Percentiles rank a stretch among this genome's conserved stretches.
Evolutionary conservation across 2,888 invertebrate genomes (phyloP).

Genomic region (Plagodis dolabraria): DNA sequence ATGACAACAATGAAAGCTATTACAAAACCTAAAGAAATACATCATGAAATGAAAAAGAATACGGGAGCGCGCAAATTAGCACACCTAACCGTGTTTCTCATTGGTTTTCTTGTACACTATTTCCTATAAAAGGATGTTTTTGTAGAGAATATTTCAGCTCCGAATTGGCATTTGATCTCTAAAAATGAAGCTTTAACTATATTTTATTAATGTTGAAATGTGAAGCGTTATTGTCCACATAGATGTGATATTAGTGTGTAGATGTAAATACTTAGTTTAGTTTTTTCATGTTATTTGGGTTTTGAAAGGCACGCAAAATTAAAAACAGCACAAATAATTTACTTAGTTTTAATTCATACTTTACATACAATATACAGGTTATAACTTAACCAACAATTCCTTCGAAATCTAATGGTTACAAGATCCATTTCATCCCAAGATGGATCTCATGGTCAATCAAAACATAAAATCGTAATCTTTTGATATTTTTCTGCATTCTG

Average conservation of each 20-base stretch:
- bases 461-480: conserved; percentile 76
- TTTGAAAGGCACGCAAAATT: conserved; percentile 45
- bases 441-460: conserved; percentile 37
- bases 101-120: conserved; percentile 21
- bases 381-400: no score
- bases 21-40: neutral
- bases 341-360: neutral
- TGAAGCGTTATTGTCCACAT: conserved; percentile 37
- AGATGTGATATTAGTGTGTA: conserved; percentile 63
- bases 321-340: conserved; percentile 40
- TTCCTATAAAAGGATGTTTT: conserved; percentile 15
- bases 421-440: no score
- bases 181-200: conserved; percentile 43
- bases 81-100: conserved; percentile 13
- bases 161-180: conserved; percentile 45
- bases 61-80: conserved; percentile 29
- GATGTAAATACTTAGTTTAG: conserved; percentile 41
- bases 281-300: conserved; percentile 36
- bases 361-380: neutral
- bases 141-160: conserved; percentile 20
- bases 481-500: conserved; percentile 59
- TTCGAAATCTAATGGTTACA: no score
- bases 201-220: conserved; percentile 41
- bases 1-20: conserved; percentile 10
- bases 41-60: conserved; percentile 38